Evolutionary conservation across 2,888 invertebrate species (phyloP), one percentile per base, ranked within the genome.

Genomic region (Cylloceria caligata): DNA sequence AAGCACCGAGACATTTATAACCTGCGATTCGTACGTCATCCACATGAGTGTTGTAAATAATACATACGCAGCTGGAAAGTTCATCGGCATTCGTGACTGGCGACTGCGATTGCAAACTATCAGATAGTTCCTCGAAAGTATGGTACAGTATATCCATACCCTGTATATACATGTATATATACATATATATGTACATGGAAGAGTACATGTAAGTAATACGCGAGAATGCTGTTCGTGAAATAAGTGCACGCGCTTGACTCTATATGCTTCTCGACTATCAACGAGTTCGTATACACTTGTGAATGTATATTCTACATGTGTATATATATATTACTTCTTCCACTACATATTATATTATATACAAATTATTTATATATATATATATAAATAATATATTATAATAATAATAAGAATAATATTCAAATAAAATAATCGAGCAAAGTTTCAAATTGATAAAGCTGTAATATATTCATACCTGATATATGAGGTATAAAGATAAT

Each of bases 1-100:
- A 82, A 82, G 74, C 82, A 82, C 79, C 71, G 75, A 82, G 82
- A 81, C 82, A 79, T 82, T 82, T 82, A 82, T 82, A 82, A 82
- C 82, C 79, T 69, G 60, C 65, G 78, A 74, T 68, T 45, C 77
- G 47, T 34, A 82, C 79, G 82, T 82, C 82, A 82, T 82, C 78
- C 71, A 45, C 75, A 75, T 60, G 79, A 82, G 79, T 62, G 75
- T 75, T 79, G 82, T 79, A 82, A 82, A 82, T 82, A 82, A 82
- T 82, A 82, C 75, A 67, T 75, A 79, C 67, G 79, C 79, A 82
- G 79, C 79, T 79, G 79, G 82, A 82, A 82, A 82, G 82, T 82
- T 82, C 82, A 82, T 82, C 82, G 82, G 82, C 82, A 82, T 82
- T 82, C 75, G 82, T 82, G 67, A 24, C 79, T 60, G 47, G 74